Percentiles rank a stretch among this genome's conserved stretches.
Evolutionary conservation across 2,888 invertebrate genomes (phyloP).

Genomic region (Drosophila buzzatii): DNA sequence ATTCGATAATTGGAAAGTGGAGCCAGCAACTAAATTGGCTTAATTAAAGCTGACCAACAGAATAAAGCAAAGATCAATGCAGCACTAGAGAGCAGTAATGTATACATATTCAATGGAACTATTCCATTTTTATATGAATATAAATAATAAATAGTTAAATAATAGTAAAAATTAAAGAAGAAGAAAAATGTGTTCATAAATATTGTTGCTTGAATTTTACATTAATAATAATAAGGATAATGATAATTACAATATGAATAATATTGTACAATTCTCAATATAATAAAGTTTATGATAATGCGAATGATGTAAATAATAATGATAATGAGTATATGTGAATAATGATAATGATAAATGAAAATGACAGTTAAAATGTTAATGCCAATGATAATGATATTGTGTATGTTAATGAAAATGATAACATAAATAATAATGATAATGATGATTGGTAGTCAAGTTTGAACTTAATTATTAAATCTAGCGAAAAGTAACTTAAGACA

Average conservation of each 20-base stretch:
- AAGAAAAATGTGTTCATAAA: neutral
- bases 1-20: slow-evolving; percentile 55
- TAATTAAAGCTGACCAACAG: slow-evolving; percentile 28
- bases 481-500: too few species aligned
- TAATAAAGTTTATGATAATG: neutral
- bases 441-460: neutral
- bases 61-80: slow-evolving; percentile 8
- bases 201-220: neutral
- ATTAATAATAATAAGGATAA: neutral
- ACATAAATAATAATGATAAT: neutral
- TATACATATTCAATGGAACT: neutral
- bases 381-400: neutral
- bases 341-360: neutral
- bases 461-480: too few species aligned
- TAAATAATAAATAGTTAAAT: too few species aligned
- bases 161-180: neutral
- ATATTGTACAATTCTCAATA: neutral
- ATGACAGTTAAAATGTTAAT: neutral
- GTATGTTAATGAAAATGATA: neutral
- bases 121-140: too few species aligned
- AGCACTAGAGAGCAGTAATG: neutral
- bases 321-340: neutral
- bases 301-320: neutral
- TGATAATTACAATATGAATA: neutral
- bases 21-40: slow-evolving; percentile 42